Evolutionary conservation across 2,113 vertebrate genomes (phyloP), one percentile per base, ranked within the genome.

Genomic region (Syngnathoides biaculeatus): DNA sequence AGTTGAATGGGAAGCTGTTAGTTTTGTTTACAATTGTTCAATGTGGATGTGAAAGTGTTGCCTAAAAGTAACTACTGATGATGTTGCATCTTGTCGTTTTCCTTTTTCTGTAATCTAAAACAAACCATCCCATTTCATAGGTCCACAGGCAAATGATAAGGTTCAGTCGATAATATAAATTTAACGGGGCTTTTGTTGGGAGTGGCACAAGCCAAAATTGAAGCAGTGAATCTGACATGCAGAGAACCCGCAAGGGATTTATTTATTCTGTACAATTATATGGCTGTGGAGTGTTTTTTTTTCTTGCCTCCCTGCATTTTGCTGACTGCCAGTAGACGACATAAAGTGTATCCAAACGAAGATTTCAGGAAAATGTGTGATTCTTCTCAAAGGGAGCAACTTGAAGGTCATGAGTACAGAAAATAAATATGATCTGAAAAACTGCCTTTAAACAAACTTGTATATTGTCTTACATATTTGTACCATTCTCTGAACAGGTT

Each of bases 401-500:
- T 56, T 30, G 55, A 57, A 55, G 22, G 24, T 11, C 13, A 26
- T 30, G 13, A 60, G n/a, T 13, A 56, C 24, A 56, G 20, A 50
- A 50, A 47, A 47, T 55, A 55, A 24, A 24, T 24, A 8, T 14
- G 6, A 30, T 27, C 2, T 69, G 27, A 65, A 40, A 62, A 63
- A 1, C 0, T 57, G 40, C 64, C 45, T 47, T 7, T 11, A 47
- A 48, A 53, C 15, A 47, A 48, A 45, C 39, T 0, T 53, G 43
- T 40, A 38, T 27, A 2, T 55, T 48, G 15, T 48, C 15, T 19
- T 39, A 61, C 20, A 22, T 24, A 53, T 47, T 52, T 12, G 26
- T 39, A 40, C 9, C 40, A 2, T 43, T 48, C 27, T 68, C 1
- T 65, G 8, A 14, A 8, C 90, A 99, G 97, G 95, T 98, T 8